These are phyloP conservation scores for Grapholita molesta DNA, from an alignment of 1,140 invertebrate genomes.

Conservation along the genomic window DNA sequence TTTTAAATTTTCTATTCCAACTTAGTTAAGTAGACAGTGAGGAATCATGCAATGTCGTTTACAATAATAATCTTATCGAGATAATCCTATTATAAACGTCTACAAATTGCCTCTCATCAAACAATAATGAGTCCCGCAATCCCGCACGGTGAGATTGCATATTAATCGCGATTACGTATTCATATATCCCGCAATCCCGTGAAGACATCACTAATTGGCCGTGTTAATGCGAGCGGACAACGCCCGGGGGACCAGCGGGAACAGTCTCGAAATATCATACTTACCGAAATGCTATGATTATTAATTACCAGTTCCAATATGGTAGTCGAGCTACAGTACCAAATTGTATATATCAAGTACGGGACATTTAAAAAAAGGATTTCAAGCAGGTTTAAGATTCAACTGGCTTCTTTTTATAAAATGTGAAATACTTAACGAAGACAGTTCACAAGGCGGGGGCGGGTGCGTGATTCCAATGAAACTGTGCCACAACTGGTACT, in stretches of 20 bases:
- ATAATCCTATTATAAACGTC: conserved; percentile 1
- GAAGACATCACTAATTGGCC: conserved; percentile 14
- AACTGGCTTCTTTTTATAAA: no score
- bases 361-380: no score
- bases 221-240: conserved; percentile 10
- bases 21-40: neutral
- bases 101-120: conserved; percentile 4
- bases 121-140: neutral
- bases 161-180: conserved; percentile 14
- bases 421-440: no score
- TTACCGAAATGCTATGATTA: neutral
- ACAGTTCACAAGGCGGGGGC: no score
- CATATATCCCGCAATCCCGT: neutral
- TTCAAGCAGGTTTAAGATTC: no score
- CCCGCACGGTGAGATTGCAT: conserved; percentile 1
- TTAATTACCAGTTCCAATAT: conserved; percentile 4
- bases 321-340: no score
- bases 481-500: no score
- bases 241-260: neutral
- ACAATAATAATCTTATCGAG: neutral
- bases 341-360: no score
- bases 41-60: neutral
- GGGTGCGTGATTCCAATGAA: no score
- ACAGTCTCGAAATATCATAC: neutral
- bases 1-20: neutral